Base-by-base conservation (phyloP, 2,888 invertebrate genomes). In the Cyclophora albipunctata region DNA sequence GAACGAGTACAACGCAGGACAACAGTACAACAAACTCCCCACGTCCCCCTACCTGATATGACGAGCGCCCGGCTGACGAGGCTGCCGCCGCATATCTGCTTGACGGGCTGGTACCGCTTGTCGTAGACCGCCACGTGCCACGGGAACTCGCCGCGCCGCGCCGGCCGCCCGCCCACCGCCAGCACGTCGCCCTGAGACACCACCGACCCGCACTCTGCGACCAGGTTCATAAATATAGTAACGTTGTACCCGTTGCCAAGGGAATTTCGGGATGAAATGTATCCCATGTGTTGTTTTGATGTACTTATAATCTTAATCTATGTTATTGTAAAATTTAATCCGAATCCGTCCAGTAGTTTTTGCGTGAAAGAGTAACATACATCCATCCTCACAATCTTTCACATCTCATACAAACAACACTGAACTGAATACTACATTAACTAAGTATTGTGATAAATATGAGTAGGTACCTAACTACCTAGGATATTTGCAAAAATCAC, bases 101-200 rank as follows among this genome's bases (percentile, higher is more conserved):
- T 75, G 77, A 82, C 86, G 0, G 77, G 68, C 0, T 60, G 71
- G 7, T 68, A 66, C 3, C 72, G 70, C 55, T 78, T 81, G 6
- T 71, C 68, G 63, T 89, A 91, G 3, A 92, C 73, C 0, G 86
- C 89, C 0, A 85, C 84, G 58, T 91, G 90, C 91, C 91, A 91
- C 0, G 91, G 91, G 35, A 89, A 67, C 53, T 79, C 74, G 1
- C 79, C 83, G 1, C 68, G 64, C 42, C 75, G 60, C 0, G 74
- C 75, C 0, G 63, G 55, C 57, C 66, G 66, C 0, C 89, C 66
- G 0, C 82, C 88, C 3, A 81, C 70, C n/a, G 89, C 64, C 46
- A 90, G 63, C 6, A 78, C 67, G 2, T 65, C 61, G 0, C 73
- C 81, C 0, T 57, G 54, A 0, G 79, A 59, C 0, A 61, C 64